Evolutionary conservation across 2,113 vertebrate genomes (phyloP).

Genomic region (Elanus axillaris): DNA sequence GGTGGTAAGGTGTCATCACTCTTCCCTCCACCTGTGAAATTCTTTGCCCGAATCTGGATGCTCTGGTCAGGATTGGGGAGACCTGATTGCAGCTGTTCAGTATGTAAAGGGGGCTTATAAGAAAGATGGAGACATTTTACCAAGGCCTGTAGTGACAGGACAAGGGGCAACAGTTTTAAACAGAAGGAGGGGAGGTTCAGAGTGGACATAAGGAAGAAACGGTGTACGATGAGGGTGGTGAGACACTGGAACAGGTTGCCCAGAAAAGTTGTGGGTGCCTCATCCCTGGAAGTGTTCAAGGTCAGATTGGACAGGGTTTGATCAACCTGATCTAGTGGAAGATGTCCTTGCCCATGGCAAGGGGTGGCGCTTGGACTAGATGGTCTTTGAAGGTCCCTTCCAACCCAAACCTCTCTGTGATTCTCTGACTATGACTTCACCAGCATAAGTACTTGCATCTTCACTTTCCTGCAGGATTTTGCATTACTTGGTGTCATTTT

Average conservation of each 20-base stretch:
- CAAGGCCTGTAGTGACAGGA: neutral
- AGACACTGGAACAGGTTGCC: neutral
- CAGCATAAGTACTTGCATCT: neutral
- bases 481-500: neutral
- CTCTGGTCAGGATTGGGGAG: neutral
- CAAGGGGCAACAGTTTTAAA: neutral
- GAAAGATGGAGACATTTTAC: neutral
- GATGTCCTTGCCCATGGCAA: neutral
- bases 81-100: neutral
- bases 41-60: neutral
- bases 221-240: accelerated
- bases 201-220: accelerated
- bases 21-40: neutral
- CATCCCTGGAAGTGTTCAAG: neutral
- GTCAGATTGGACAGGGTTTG: neutral
- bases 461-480: neutral
- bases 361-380: accelerated
- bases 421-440: neutral
- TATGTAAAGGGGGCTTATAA: neutral
- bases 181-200: neutral
- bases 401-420: neutral
- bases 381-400: neutral
- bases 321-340: neutral
- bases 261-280: neutral
- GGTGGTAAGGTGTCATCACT: neutral